Conservation (phyloP, 2,888 invertebrate species). For the Lingula anatina region DNA sequence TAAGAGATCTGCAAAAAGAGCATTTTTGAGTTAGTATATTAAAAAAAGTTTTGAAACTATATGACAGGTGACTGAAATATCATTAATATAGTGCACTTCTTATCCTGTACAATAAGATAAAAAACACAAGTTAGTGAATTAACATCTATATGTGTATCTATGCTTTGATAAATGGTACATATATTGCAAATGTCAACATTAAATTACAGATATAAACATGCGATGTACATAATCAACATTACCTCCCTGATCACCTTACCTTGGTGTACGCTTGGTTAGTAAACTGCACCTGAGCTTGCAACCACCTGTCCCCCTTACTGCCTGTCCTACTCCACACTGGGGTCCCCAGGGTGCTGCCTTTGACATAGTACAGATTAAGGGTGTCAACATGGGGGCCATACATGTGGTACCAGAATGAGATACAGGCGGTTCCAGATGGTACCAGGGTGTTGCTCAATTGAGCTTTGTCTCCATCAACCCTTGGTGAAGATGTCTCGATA, state of each 20-base stretch:
- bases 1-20: slow-evolving; percentile 3
- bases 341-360: slow-evolving; percentile 5
- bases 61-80: too few relatives aligned
- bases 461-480: slow-evolving; percentile 52
- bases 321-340: slow-evolving; percentile 11
- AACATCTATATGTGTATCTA: too few relatives aligned
- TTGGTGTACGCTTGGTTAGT: slow-evolving; percentile 2
- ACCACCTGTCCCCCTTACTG: slow-evolving; percentile 21
- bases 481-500: slow-evolving; percentile 53
- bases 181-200: too few relatives aligned
- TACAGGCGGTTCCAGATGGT: slow-evolving; percentile 7
- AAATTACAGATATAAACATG: too few relatives aligned
- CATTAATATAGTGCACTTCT: too few relatives aligned
- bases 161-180: too few relatives aligned
- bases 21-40: too few relatives aligned
- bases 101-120: too few relatives aligned
- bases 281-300: slow-evolving; percentile 12
- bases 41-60: too few relatives aligned
- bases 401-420: slow-evolving; percentile 38
- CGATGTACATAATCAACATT: too few relatives aligned
- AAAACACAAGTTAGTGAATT: too few relatives aligned
- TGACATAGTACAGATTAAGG: slow-evolving; percentile 19
- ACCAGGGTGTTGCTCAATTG: slow-evolving; percentile 34
- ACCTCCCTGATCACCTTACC: too few relatives aligned
- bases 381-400: slow-evolving; percentile 26